Base-by-base conservation (phyloP, 2,113 vertebrate species). In the Serilophus lunatus region DNA sequence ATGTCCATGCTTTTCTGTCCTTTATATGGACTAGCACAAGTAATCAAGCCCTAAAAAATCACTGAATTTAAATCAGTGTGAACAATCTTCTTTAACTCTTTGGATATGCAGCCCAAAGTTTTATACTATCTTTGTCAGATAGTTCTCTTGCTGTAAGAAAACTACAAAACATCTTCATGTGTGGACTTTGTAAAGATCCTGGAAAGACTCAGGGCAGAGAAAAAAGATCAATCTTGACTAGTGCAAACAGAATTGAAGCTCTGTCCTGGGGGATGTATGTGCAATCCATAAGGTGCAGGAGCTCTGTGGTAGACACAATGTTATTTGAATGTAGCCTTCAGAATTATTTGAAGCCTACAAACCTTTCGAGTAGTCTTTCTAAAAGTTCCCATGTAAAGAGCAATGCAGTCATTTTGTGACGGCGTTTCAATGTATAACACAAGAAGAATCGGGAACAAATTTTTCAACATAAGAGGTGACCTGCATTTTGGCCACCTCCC, bases 141-240 rank as follows among this genome's bases (percentile, higher is more conserved):
- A 12, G 3, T 60, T 72, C 35, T 8, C 8, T n/a, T 86, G 9
- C 10, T 84, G 12, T 49, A 70, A 50, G 19, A 66, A 70, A 63
- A 29, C 9, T 45, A 15, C 8, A 35, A 40, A 50, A 68, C 38
- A 25, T 10, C 26, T 23, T 47, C 0, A 0, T 10, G 5, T 28
- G 15, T 66, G 44, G 40, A 5, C 35, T 68, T 71, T 2, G 15
- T 45, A 57, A 53, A 81, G 40, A 31, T 6, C 13, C 16, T 1
- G 1, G 60, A 33, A 68, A 76, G 40, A 70, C n/a, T 75, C 25
- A 6, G 12, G 47, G 29, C 35, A 72, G 44, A 82, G 45, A 85
- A 79, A 12, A 22, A 22, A 56, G 61, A 15, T 40, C 38, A 36
- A 49, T 81, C 15, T 49, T 74, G 64, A 53, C 4, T 36, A 19